Percentiles rank a stretch among this genome's conserved stretches.
These are phyloP conservation scores for Coracopsis vasa DNA, from an alignment of 2,113 vertebrate genomes.

Conservation along the genomic window DNA sequence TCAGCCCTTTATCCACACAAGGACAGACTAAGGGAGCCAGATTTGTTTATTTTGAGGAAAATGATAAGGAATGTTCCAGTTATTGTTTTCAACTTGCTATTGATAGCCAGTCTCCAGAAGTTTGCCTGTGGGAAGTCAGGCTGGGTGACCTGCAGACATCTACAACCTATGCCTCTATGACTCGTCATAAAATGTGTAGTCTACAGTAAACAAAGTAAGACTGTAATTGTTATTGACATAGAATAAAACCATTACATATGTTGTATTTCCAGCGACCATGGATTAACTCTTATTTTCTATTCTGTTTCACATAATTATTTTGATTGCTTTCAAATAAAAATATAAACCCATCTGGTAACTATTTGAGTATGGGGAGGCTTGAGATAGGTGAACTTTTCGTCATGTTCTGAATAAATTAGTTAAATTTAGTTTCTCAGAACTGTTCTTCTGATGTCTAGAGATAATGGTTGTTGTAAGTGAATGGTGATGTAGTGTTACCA, in stretches of 20 bases:
- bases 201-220: background rate
- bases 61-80: background rate
- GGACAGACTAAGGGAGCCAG: background rate
- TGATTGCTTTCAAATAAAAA: conserved; percentile 19
- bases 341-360: background rate
- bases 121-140: background rate
- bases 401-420: background rate
- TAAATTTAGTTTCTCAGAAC: background rate
- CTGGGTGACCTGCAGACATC: background rate
- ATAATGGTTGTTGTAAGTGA: background rate
- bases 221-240: background rate
- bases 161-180: background rate
- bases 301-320: background rate
- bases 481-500: background rate
- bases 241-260: background rate
- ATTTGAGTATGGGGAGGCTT: background rate
- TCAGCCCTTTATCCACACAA: background rate
- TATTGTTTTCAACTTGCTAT: background rate
- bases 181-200: background rate
- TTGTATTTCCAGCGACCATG: background rate
- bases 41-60: background rate
- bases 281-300: background rate
- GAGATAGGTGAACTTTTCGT: background rate
- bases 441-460: background rate
- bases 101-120: background rate